Evolutionary conservation across 2,888 invertebrate species (phyloP), one percentile per base, ranked within the genome.

Genomic region (Nemotelus nigrinus): DNA sequence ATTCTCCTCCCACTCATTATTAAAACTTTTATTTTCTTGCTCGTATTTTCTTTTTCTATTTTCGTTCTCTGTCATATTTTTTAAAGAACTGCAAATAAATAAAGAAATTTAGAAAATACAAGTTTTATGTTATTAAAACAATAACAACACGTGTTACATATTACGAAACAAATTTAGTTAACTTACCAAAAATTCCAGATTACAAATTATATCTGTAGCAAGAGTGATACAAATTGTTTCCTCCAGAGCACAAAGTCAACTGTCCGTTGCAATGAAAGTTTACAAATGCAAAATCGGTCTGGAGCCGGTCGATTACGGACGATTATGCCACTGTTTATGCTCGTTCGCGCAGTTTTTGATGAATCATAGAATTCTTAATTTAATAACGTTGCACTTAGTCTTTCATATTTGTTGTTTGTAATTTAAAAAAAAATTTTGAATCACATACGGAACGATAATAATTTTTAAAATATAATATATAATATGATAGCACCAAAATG

Each of bases 311-410:
- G 53, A 50, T 50, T 50, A 50, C 53, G 53, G 53, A 50, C 75
- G 48, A 75, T 75, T 44, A 64, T 2, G 75, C 64, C 45, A 64
- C 63, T 75, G 75, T 64, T 75, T 50, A 50, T 50, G 53, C 1
- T 50, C 65, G 45, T 76, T 67, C 65, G 76, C 76, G 76, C 76
- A 76, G 76, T 76, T 76, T 67, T 76, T 65, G 67, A 76, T 79
- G 39, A 82, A 57, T 3, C 68, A 68, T 71, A 70, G 48, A n/a
- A 57, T 70, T 77, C 68, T 77, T 70, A 70, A 87, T 10, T 50
- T 6, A 1, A 25, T 1, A 25, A 25, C 25, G 25, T 25, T 25
- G 25, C 25, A 25, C 25, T 25, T 25, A 25, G 25, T 25, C 25
- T 25, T 25, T 25, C 25, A 25, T 25, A 25, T 25, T 25, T 25